Evolutionary conservation across 2,888 invertebrate genomes (phyloP).

Genomic region (Rhagonycha fulva): DNA sequence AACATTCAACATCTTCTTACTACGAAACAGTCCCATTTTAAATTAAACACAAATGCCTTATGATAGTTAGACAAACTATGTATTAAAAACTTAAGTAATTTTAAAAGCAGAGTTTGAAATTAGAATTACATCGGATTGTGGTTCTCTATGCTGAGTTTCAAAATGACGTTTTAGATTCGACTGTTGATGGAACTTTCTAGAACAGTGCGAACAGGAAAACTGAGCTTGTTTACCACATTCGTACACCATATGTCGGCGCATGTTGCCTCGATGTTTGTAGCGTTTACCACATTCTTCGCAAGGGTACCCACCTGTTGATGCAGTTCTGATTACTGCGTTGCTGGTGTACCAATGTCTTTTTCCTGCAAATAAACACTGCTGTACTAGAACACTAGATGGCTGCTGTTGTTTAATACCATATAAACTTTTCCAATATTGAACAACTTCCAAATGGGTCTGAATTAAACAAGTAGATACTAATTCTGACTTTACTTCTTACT

Average conservation of each 20-base stretch:
- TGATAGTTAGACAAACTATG: not conserved
- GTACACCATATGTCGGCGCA: conserved; percentile 74
- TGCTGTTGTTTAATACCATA: conserved; percentile 1
- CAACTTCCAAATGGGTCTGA: not conserved
- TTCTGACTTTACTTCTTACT: not conserved
- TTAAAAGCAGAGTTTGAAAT: conserved; percentile 10
- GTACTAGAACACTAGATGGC: conserved; percentile 38
- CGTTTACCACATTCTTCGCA: conserved; percentile 79
- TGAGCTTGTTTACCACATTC: conserved; percentile 71
- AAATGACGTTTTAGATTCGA: conserved; percentile 55
- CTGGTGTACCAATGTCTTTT: conserved; percentile 34
- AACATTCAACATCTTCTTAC: not conserved
- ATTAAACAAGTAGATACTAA: not conserved
- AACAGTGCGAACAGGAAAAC: conserved; percentile 68
- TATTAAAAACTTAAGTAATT: conserved; percentile 6
- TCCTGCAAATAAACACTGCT: conserved; percentile 55
- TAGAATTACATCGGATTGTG: not conserved
- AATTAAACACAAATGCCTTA: not conserved
- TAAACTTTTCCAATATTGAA: not conserved
- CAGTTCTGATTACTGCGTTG: conserved; percentile 4
- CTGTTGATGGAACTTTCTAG: conserved; percentile 63
- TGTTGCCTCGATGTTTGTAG: conserved; percentile 79
- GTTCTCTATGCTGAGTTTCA: conserved; percentile 42
- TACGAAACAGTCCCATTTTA: not conserved
- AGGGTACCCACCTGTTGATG: conserved; percentile 43